phyloP scores from a whole-genome alignment of 2,888 invertebrate species.

The Halictus ligatus region DNA sequence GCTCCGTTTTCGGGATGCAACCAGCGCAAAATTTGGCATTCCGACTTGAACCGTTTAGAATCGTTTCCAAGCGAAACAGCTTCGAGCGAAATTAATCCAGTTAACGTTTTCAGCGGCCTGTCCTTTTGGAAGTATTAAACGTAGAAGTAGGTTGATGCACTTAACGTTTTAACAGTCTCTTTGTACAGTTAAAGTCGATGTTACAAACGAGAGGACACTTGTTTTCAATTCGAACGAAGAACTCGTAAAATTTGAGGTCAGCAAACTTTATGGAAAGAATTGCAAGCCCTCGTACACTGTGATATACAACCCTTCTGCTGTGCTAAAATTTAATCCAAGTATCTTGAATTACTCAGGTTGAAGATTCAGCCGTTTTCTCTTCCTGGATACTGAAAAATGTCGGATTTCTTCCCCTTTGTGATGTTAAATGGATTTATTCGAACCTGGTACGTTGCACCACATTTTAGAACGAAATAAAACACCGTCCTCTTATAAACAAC shows the following conservation, averaged over 20 bases:
- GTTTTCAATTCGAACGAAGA: not conserved
- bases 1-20: not conserved
- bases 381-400: not conserved
- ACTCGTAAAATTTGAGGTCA: not conserved
- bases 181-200: not conserved
- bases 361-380: not conserved
- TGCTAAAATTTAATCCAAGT: not conserved
- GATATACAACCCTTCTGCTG: not conserved
- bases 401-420: not conserved
- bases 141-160: not conserved
- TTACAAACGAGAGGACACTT: no score
- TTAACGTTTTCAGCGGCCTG: not conserved
- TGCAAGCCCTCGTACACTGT: no score
- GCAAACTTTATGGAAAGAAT: not conserved
- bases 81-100: not conserved
- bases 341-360: not conserved
- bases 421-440: not conserved
- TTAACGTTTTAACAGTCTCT: not conserved
- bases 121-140: not conserved
- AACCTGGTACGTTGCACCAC: not conserved
- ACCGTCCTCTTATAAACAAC: not conserved
- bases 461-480: not conserved
- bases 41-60: not conserved
- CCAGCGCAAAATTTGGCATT: not conserved
- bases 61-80: not conserved